These are phyloP conservation scores for Lasaia peninsularis DNA, from an alignment of 1,140 invertebrate species.

Conservation along the genomic window DNA sequence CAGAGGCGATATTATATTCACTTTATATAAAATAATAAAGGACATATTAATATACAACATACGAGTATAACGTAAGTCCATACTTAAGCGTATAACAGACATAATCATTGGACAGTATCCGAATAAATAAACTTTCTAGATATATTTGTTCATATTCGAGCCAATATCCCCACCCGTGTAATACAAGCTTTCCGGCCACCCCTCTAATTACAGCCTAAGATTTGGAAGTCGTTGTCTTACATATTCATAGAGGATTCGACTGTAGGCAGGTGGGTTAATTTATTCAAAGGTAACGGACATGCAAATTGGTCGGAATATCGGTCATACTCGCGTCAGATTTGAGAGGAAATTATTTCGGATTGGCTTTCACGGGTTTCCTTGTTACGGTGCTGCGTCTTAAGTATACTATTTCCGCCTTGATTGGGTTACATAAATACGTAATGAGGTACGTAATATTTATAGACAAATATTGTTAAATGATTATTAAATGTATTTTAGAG, in stretches of 20 bases:
- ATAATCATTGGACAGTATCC: too few relatives aligned
- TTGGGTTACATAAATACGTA: slow-evolving; percentile 19
- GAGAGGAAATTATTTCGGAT: slow-evolving; percentile 70
- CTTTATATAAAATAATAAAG: too few relatives aligned
- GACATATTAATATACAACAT: too few relatives aligned
- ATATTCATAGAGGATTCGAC: slow-evolving; percentile 70
- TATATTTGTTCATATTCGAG: too few relatives aligned
- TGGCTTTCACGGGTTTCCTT: slow-evolving; percentile 40
- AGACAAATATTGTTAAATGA: too few relatives aligned
- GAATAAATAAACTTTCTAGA: too few relatives aligned
- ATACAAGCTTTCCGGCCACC: slow-evolving; percentile 63
- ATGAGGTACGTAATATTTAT: too few relatives aligned
- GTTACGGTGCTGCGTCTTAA: slow-evolving; percentile 10
- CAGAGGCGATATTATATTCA: too few relatives aligned
- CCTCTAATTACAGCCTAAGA: slow-evolving; percentile 67
- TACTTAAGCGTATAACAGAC: too few relatives aligned
- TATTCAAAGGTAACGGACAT: slow-evolving; percentile 72
- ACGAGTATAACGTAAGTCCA: too few relatives aligned
- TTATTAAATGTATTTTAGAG: neutral
- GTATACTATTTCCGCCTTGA: slow-evolving; percentile 17
- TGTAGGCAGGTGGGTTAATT: slow-evolving; percentile 67
- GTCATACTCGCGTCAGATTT: slow-evolving; percentile 75
- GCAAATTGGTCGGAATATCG: slow-evolving; percentile 73
- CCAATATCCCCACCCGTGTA: slow-evolving; percentile 26
- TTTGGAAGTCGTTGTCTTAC: slow-evolving; percentile 72